Conservation (phyloP, 2,888 invertebrate species). For the Plagodis dolabraria region DNA sequence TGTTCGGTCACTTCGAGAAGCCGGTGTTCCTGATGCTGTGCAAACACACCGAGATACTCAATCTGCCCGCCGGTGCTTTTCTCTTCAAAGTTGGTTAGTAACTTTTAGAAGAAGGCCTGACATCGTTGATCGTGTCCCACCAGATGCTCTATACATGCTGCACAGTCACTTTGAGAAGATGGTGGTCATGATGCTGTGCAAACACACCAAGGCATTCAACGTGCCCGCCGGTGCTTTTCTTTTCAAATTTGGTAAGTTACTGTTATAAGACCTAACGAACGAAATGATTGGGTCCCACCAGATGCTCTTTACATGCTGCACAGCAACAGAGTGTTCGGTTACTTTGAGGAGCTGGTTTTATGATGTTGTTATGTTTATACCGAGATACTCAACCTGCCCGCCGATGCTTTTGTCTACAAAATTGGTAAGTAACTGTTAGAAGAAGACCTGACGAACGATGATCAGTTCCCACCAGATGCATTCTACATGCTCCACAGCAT, state of each 20-base stretch:
- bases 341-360: constrained; percentile 98
- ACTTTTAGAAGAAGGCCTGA: constrained; percentile 92
- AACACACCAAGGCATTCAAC: too few relatives aligned
- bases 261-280: constrained; percentile 93
- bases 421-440: constrained; percentile 90
- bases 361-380: constrained; percentile 98
- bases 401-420: constrained; percentile 96
- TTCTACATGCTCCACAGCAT: constrained; percentile 98
- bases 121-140: constrained; percentile 94
- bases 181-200: too few relatives aligned
- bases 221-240: constrained; percentile 94
- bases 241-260: constrained; percentile 92
- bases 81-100: constrained; percentile 94
- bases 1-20: constrained; percentile 99
- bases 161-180: too few relatives aligned
- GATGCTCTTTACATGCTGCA: constrained; percentile 98
- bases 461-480: constrained; percentile 96
- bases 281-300: constrained; percentile 95
- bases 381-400: constrained; percentile 93
- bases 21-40: constrained; percentile 97
- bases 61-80: constrained; percentile 92
- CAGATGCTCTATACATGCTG: constrained; percentile 97
- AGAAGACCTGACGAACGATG: constrained; percentile 94
- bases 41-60: constrained; percentile 96
- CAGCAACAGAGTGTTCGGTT: constrained; percentile 98